These are phyloP conservation scores for Syrista parreyssii DNA, from an alignment of 2,888 invertebrate species.

Conservation along the genomic window DNA sequence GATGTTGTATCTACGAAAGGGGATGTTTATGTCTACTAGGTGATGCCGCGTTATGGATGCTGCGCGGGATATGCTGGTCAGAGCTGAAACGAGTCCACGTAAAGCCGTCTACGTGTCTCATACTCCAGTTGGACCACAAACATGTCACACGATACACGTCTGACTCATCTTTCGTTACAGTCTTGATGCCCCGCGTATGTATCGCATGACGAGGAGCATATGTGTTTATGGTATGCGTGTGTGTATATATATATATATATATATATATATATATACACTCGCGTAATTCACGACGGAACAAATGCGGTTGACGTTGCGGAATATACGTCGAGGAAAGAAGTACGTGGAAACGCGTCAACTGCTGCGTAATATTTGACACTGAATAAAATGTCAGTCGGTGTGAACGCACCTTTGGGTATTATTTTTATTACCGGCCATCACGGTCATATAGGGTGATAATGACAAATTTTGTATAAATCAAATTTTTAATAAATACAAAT, in stretches of 20 bases:
- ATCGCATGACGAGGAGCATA: background rate
- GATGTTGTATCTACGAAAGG: background rate
- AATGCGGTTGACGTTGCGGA: background rate
- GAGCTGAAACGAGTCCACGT: background rate
- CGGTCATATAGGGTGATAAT: background rate
- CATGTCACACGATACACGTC: conserved; percentile 1
- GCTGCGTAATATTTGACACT: conserved; percentile 7
- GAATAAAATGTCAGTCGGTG: background rate
- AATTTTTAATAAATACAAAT: background rate
- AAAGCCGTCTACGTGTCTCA: background rate
- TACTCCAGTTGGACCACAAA: background rate
- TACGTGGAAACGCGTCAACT: conserved; percentile 9
- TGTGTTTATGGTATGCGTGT: background rate
- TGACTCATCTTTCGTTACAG: conserved; percentile 7
- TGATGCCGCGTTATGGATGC: background rate
- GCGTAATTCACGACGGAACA: background rate
- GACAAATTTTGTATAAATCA: background rate
- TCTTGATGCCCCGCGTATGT: background rate
- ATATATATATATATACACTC: background rate
- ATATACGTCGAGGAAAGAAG: conserved; percentile 9
- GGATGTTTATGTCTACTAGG: background rate
- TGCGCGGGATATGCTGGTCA: background rate
- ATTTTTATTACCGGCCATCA: background rate
- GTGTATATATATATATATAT: too few relatives aligned
- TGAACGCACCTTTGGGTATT: background rate